Base-by-base conservation (phyloP, 2,888 invertebrate species). In the Caenorhabditis drosophilae region DNA sequence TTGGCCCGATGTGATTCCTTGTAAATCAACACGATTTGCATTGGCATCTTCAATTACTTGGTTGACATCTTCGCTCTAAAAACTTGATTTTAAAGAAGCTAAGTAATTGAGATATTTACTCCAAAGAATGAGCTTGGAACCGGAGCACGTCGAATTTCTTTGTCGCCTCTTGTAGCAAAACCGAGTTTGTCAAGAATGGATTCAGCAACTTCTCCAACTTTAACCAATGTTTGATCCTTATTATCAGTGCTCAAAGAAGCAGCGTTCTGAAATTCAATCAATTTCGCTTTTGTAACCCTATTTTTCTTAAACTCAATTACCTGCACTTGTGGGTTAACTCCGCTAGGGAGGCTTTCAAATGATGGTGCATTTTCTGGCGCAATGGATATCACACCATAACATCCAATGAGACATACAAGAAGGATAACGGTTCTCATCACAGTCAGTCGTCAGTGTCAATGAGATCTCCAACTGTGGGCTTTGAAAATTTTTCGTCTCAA, bases 21-120 rank as follows among this genome's bases (percentile, higher is more conserved):
- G 81, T 18, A 82, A 64, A 49, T 82, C 82, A 49, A 82, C 73
- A 45, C 81, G 64, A 53, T 82, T 80, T 41, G 77, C 67, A 53
- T 69, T 67, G 9, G 80, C 79, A 23, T 60, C 67, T 38, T 75
- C 76, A 16, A 82, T 73, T 12, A 82, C 69, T 25, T 66, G 56
- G 47, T 77, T 79, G 15, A 82, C 67, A 35, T 81, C 80, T 34
- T 82, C 82, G 7, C 73, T 64, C 71, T 81, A 75, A 40, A 70
- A 72, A 22, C 62, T 57, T 16, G 48, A 46, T 11, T 60, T 20
- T 25, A 34, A n/a, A 7, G 27, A 18, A 34, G n/a, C n/a, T n/a
- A n/a, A n/a, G n/a, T n/a, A 35, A 25, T 4, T 12, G 11, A 26
- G n/a, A n/a, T n/a, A 54, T 48, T 58, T 11, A 59, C 62, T 58